Conservation (phyloP, 2,113 vertebrate genomes). For the Bambusicola thoracicus region DNA sequence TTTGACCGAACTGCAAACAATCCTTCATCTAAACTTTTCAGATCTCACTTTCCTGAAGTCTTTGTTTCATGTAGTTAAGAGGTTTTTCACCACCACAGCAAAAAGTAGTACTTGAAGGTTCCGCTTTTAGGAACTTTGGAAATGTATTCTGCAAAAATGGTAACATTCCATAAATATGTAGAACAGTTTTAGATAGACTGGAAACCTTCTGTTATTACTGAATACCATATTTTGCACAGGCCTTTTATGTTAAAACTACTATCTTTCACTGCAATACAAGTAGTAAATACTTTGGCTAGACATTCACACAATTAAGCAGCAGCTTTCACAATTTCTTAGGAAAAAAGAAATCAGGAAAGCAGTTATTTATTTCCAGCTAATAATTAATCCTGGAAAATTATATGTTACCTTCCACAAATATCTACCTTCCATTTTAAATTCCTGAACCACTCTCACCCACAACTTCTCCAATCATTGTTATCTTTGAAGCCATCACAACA, state of each 20-base stretch:
- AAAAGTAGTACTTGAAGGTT: not conserved
- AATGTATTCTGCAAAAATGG: not conserved
- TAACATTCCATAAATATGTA: not conserved
- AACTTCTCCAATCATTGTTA: not conserved
- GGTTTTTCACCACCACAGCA: not conserved
- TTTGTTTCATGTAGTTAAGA: not conserved
- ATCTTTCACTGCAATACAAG: not conserved
- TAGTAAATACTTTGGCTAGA: not conserved
- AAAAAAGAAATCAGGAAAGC: accelerated
- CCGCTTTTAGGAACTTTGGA: not conserved
- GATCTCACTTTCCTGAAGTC: not conserved
- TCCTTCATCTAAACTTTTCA: not conserved
- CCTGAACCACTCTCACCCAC: not conserved
- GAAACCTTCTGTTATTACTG: not conserved
- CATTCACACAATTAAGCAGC: not conserved
- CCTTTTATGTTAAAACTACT: not conserved
- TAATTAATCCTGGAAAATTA: not conserved
- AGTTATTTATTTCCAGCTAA: not conserved
- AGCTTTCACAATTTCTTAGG: not conserved
- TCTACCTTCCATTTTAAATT: not conserved
- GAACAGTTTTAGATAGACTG: not conserved
- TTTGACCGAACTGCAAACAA: not conserved
- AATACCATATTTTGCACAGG: not conserved
- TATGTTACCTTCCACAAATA: not conserved
- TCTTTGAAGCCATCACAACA: not conserved